These are phyloP conservation scores for Enteromius paludinosus DNA, from an alignment of 2,797 vertebrate genomes.

Conservation along the genomic window DNA sequence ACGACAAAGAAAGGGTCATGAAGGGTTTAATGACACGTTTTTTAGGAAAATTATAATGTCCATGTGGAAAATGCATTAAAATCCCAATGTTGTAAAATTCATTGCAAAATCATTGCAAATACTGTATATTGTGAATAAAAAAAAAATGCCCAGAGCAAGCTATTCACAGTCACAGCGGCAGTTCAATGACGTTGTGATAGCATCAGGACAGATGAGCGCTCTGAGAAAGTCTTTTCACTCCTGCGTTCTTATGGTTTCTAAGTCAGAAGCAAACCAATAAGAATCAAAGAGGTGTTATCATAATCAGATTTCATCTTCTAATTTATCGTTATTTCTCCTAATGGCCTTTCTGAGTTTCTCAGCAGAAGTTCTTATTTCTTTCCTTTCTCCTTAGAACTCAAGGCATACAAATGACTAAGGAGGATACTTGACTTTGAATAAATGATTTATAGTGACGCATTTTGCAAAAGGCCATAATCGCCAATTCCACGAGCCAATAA, in stretches of 20 bases:
- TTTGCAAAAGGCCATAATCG: constrained; percentile 47
- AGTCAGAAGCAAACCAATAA: constrained; percentile 2
- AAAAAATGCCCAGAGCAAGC: too few species aligned
- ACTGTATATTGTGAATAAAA: background rate
- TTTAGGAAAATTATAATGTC: background rate
- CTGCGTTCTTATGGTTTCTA: background rate
- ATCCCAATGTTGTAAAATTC: background rate
- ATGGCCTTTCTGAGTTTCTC: constrained; percentile 17
- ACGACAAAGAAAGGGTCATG: background rate
- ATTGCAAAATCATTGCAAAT: background rate
- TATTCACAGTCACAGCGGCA: background rate
- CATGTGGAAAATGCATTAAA: background rate
- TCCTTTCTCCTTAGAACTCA: background rate
- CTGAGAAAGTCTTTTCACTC: constrained; percentile 7
- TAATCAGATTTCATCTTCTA: background rate
- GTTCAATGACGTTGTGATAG: constrained; percentile 6
- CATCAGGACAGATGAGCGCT: constrained; percentile 3
- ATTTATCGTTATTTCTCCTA: constrained; percentile 12
- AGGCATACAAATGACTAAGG: background rate
- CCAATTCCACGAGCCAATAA: constrained; percentile 44
- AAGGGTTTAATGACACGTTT: background rate
- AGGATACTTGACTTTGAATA: constrained; percentile 29
- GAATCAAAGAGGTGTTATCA: background rate
- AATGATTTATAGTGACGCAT: constrained; percentile 46
- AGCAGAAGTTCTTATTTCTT: background rate